Evolutionary conservation across 2,888 invertebrate species (phyloP).

Genomic region (Ophion ellenae): DNA sequence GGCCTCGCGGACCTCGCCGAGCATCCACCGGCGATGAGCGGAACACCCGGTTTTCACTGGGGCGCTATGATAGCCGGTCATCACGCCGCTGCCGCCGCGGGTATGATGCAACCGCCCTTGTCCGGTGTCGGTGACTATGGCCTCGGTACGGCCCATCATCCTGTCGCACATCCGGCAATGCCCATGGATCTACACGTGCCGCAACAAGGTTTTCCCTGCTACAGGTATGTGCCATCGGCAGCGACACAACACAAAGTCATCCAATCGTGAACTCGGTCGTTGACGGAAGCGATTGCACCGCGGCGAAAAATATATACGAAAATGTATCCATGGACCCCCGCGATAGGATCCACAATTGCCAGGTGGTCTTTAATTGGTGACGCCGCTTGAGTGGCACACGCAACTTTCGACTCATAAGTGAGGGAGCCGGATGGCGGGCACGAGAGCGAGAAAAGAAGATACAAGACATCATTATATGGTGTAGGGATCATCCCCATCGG

Average conservation of each 20-base stretch:
- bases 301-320: neutral
- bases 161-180: constrained; percentile 86
- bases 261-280: neutral
- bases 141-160: constrained; percentile 85
- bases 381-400: no score
- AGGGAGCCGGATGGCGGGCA: no score
- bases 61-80: constrained; percentile 82
- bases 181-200: constrained; percentile 97
- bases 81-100: constrained; percentile 85
- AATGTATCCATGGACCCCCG: neutral
- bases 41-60: constrained; percentile 81
- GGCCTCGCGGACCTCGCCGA: constrained; percentile 84
- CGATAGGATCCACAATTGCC: neutral
- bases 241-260: neutral
- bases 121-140: constrained; percentile 78
- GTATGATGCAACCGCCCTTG: constrained; percentile 87
- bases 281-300: neutral
- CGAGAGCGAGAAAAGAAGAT: no score
- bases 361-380: no score
- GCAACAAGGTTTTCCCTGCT: constrained; percentile 96
- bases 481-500: no score
- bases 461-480: no score
- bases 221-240: constrained; percentile 88
- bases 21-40: constrained; percentile 81
- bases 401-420: no score